These are phyloP conservation scores for Umimayanthus kanabou DNA, from an alignment of 92 coral and sea anemone species.

Conservation along the genomic window DNA sequence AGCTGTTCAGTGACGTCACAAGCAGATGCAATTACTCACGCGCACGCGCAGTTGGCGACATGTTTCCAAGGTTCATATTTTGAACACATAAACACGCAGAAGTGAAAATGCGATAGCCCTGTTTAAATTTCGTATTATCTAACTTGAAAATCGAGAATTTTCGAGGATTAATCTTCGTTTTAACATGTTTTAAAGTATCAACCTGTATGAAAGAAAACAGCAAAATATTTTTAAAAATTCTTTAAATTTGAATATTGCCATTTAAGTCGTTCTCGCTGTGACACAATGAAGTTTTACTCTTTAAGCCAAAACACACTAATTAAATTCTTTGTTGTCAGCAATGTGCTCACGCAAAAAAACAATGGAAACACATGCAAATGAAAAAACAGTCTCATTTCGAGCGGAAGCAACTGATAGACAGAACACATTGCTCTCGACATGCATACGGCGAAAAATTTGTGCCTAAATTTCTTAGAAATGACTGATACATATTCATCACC, in stretches of 20 bases:
- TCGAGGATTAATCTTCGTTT: not conserved
- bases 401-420: not conserved
- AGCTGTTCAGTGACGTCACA: slow-evolving; percentile 17
- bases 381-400: slow-evolving; percentile 11
- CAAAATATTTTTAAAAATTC: not conserved
- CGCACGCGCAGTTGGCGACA: slow-evolving; percentile 19
- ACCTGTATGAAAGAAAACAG: not conserved
- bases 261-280: not conserved
- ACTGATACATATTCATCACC: too few relatives aligned
- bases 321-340: slow-evolving; percentile 6
- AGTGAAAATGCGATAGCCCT: not conserved
- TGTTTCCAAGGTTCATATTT: not conserved
- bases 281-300: not conserved
- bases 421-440: not conserved
- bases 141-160: not conserved
- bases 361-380: slow-evolving; percentile 22
- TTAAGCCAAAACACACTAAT: not conserved
- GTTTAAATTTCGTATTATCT: not conserved
- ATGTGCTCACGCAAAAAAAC: not conserved
- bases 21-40: not conserved
- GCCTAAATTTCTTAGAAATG: not conserved
- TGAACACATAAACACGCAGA: too few relatives aligned
- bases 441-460: not conserved
- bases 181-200: not conserved
- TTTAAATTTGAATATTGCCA: not conserved